Evolutionary conservation across 1,140 invertebrate species (phyloP).

Genomic region (Globodera ellingtonae): DNA sequence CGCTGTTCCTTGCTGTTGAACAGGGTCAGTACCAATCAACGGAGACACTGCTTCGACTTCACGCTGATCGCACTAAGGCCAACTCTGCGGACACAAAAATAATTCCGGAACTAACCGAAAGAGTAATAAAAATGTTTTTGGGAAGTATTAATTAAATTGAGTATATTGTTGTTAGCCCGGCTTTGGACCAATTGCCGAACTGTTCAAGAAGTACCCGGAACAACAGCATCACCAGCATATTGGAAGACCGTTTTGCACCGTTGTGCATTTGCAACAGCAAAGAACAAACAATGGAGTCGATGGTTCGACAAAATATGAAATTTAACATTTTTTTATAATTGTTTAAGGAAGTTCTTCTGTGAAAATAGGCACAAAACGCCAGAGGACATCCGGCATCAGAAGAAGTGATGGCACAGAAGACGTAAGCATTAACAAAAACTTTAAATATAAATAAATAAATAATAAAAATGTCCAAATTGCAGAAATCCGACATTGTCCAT

Average conservation of each 20-base stretch:
- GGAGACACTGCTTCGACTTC: not conserved
- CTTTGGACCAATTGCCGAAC: constrained; percentile 3
- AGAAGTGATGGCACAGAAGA: not conserved
- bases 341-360: not conserved
- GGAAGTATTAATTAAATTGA: too few relatives aligned
- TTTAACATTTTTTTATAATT: too few relatives aligned
- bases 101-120: constrained; percentile 9
- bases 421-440: not conserved
- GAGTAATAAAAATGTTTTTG: not conserved
- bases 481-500: not conserved
- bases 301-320: too few relatives aligned
- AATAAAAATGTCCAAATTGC: not conserved
- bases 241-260: not conserved
- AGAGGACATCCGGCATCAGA: not conserved
- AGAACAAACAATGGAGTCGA: too few relatives aligned
- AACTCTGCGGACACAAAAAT: constrained; percentile 19
- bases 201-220: constrained; percentile 26
- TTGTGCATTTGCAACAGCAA: too few relatives aligned
- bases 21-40: constrained; percentile 8
- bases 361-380: not conserved
- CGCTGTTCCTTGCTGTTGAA: constrained; percentile 22
- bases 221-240: constrained; percentile 1
- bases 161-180: not conserved
- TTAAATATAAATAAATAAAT: not conserved
- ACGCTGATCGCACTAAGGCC: constrained; percentile 20